Evolutionary conservation across 2,113 vertebrate genomes (phyloP).

Genomic region (Poeciliopsis retropinna): DNA sequence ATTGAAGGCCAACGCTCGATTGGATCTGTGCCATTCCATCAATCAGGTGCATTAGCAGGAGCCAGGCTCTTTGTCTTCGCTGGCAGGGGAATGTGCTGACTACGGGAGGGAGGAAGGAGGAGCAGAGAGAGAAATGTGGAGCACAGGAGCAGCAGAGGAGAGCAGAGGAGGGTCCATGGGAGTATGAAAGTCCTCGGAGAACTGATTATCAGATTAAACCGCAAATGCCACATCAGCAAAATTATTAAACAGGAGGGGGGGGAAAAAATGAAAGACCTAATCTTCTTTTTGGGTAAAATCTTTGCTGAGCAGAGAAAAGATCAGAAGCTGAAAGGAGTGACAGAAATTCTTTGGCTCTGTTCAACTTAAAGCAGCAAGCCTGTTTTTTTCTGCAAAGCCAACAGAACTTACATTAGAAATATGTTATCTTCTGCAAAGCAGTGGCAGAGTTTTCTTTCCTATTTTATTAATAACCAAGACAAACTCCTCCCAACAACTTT

Average conservation of each 20-base stretch:
- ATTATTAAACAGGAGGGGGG: slow-evolving; percentile 33
- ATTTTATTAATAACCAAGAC: neutral
- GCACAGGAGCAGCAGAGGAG: slow-evolving; percentile 6
- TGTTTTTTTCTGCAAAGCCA: neutral
- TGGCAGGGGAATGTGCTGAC: slow-evolving; percentile 14
- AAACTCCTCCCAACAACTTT: neutral
- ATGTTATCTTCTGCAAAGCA: too few species aligned
- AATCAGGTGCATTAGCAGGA: slow-evolving; percentile 36
- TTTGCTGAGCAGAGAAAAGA: slow-evolving; percentile 25
- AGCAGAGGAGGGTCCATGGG: slow-evolving; percentile 11
- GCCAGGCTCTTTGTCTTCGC: slow-evolving; percentile 11
- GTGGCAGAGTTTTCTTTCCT: neutral
- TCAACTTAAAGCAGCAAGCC: neutral
- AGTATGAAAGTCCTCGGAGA: slow-evolving; percentile 41
- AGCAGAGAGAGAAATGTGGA: neutral
- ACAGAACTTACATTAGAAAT: neutral
- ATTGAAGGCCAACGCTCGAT: slow-evolving; percentile 34
- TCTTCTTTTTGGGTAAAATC: slow-evolving; percentile 58
- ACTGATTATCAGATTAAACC: slow-evolving; percentile 62
- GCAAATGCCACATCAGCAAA: slow-evolving; percentile 58
- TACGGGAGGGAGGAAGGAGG: neutral
- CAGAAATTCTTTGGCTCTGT: slow-evolving; percentile 8
- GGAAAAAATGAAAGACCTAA: slow-evolving; percentile 50
- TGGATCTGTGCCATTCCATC: slow-evolving; percentile 49
- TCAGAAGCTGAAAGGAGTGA: slow-evolving; percentile 22